phyloP scores from a whole-genome alignment of 2,888 invertebrate genomes.

The Acronicta leporina region DNA sequence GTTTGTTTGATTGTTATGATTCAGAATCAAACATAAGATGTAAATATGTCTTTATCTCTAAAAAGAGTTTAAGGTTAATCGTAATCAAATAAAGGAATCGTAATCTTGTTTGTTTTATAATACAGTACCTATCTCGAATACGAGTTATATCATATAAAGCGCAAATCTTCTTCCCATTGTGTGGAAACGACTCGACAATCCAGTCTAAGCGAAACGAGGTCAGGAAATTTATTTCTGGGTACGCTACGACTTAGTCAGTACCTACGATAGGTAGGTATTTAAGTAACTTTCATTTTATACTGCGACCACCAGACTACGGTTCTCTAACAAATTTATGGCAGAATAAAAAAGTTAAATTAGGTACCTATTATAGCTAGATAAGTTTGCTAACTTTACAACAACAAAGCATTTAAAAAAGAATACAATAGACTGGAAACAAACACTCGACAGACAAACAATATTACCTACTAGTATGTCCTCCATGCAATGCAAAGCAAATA shows the following conservation, averaged over 20 bases:
- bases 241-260: constrained; percentile 37
- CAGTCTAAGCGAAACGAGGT: constrained; percentile 54
- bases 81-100: constrained; percentile 2
- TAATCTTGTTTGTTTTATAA: constrained; percentile 9
- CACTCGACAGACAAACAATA: not conserved
- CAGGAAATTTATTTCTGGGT: constrained; percentile 57
- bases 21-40: too few relatives aligned
- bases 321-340: constrained; percentile 29
- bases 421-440: constrained; percentile 1
- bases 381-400: not conserved
- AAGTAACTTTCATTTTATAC: constrained; percentile 54
- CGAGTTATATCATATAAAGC: constrained; percentile 35
- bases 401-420: not conserved
- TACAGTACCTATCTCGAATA: constrained; percentile 24
- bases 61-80: constrained; percentile 16
- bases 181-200: constrained; percentile 51
- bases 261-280: constrained; percentile 33
- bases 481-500: not conserved
- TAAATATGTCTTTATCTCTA: not conserved
- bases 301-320: constrained; percentile 18
- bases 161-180: constrained; percentile 55
- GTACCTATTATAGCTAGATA: too few relatives aligned
- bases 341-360: constrained; percentile 1
- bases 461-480: not conserved
- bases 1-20: too few relatives aligned